Conservation (phyloP, 1,140 invertebrate species). For the Phenacoccus solenopsis region DNA sequence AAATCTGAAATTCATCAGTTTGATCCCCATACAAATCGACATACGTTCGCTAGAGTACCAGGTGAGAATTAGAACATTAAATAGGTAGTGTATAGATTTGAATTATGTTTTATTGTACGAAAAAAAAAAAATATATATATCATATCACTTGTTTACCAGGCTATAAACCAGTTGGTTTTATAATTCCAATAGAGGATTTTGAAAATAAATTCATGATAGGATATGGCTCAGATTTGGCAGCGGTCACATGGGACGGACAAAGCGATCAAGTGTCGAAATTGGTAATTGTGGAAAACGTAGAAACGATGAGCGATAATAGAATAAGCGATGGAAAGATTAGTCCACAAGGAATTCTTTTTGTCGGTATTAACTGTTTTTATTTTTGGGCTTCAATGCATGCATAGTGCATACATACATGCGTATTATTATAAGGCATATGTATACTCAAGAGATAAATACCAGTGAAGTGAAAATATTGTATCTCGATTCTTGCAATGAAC, state of each 20-base stretch:
- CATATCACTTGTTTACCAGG: background rate
- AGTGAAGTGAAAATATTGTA: too few species aligned
- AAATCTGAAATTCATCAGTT: background rate
- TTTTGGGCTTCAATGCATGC: too few species aligned
- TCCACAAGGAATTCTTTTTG: background rate
- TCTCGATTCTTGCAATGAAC: too few species aligned
- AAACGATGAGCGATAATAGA: background rate
- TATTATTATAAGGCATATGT: too few species aligned
- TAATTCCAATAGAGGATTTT: constrained; percentile 1
- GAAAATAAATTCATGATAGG: background rate
- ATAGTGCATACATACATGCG: too few species aligned
- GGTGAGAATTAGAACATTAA: too few species aligned
- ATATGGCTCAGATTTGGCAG: background rate
- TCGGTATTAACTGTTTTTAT: background rate
- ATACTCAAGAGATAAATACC: too few species aligned
- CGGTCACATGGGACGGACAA: background rate
- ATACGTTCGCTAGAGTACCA: background rate
- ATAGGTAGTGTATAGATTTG: background rate
- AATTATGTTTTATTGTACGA: too few species aligned
- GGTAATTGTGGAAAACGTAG: background rate
- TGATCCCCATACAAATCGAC: background rate
- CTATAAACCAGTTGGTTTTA: background rate
- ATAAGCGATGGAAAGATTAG: background rate
- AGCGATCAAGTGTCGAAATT: background rate
- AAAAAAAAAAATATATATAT: too few species aligned